Percentiles rank a stretch among this genome's conserved stretches.
Evolutionary conservation across 2,888 invertebrate genomes (phyloP).

Genomic region (Drosophila neonasuta): DNA sequence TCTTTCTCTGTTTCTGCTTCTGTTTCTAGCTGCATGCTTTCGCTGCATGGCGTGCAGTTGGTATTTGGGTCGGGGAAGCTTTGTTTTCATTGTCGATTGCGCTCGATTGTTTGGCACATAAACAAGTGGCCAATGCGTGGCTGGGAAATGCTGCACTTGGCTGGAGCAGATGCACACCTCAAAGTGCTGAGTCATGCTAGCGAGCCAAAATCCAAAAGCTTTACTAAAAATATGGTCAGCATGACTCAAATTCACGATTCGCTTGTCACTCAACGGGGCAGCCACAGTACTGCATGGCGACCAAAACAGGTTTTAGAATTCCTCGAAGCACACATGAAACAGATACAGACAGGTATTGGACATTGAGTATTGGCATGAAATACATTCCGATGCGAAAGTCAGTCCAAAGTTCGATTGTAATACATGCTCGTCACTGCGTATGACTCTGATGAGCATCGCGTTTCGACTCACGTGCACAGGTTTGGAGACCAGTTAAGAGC

Average conservation of each 20-base stretch:
- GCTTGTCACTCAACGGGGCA: slow-evolving; percentile 26
- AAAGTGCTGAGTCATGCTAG: slow-evolving; percentile 62
- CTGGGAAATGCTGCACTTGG: slow-evolving; percentile 25
- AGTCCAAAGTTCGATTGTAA: slow-evolving; percentile 57
- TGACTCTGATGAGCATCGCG: slow-evolving; percentile 29
- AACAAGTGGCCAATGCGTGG: slow-evolving; percentile 48
- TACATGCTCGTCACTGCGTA: slow-evolving; percentile 47
- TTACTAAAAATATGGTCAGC: slow-evolving; percentile 31
- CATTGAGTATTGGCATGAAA: slow-evolving; percentile 30
- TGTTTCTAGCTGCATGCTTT: slow-evolving; percentile 30
- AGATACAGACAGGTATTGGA: slow-evolving; percentile 15
- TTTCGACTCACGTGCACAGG: slow-evolving; percentile 57
- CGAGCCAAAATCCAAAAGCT: slow-evolving; percentile 25
- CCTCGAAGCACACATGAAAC: slow-evolving; percentile 36
- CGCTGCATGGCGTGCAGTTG: slow-evolving; percentile 27
- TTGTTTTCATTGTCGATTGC: slow-evolving; percentile 6
- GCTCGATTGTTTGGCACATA: slow-evolving; percentile 26
- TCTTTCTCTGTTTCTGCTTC: slow-evolving; percentile 4
- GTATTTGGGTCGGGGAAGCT: slow-evolving; percentile 20
- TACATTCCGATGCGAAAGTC: slow-evolving; percentile 41
- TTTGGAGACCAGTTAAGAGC: slow-evolving; percentile 29
- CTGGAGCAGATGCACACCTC: slow-evolving; percentile 22
- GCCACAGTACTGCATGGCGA: slow-evolving; percentile 31
- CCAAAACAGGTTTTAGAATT: slow-evolving; percentile 66
- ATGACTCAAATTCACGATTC: slow-evolving; percentile 44